These are phyloP conservation scores for Aphaenogaster floridana DNA, from an alignment of 1,140 invertebrate genomes.

Conservation along the genomic window DNA sequence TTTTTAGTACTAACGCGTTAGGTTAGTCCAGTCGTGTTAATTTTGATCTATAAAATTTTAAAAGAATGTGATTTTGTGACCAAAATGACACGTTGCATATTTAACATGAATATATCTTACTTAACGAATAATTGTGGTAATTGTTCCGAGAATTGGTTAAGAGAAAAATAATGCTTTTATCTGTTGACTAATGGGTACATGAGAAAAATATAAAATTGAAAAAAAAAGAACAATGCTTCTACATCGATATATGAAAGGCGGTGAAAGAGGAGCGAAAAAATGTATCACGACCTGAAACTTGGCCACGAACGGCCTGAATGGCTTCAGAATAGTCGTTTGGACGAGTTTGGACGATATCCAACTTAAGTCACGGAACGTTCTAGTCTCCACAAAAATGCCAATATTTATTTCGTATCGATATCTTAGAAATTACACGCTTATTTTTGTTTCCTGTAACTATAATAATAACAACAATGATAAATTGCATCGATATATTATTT, in stretches of 20 bases:
- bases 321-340: constrained; percentile 46
- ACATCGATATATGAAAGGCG: not conserved
- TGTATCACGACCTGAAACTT: constrained; percentile 9
- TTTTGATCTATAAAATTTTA: not conserved
- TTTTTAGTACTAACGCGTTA: not conserved
- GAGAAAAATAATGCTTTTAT: not conserved
- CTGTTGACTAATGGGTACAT: not conserved
- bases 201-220: constrained; percentile 26
- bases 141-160: not conserved
- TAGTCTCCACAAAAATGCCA: not conserved
- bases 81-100: not conserved
- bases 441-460: not conserved
- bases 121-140: not conserved
- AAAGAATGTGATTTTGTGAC: not conserved
- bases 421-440: not conserved
- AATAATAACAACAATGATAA: not conserved
- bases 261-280: constrained; percentile 24
- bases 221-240: constrained; percentile 2
- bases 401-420: constrained; percentile 38
- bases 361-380: not conserved
- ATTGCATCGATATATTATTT: not conserved
- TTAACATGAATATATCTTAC: not conserved
- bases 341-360: constrained; percentile 27
- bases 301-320: constrained; percentile 22
- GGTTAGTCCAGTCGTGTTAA: not conserved